Base-by-base conservation (phyloP, 2,797 vertebrate species). In the Danio albolineatus region DNA sequence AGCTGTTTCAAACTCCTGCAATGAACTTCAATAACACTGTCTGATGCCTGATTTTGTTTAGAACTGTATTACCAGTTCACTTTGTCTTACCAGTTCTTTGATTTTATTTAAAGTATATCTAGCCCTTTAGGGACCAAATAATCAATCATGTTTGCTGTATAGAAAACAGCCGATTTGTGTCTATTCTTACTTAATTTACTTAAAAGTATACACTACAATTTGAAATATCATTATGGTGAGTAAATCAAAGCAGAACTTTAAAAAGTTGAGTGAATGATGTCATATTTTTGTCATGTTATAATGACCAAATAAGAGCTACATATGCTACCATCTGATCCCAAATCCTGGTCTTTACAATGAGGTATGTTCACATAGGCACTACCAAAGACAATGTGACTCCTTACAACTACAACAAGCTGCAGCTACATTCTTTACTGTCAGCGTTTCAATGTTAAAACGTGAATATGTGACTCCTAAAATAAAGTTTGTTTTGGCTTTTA, bases 351-450 rank as follows among this genome's bases (percentile, higher is more conserved):
- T 79, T 54, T 65, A 46, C 49, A 54, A 38, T 73, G 59, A 79
- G 67, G 77, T 73, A 79, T 62, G 69, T 73, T 73, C 49, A 73
- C 67, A 72, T 13, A 72, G 46, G 71, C 38, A 72, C 67, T 59
- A 53, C 69, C 12, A 64, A 79, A 70, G 65, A 73, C 60, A 60
- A 14, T 17, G 6, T 51, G 65, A 70, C 28, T 70, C n/a, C 41
- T 60, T 48, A 59, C 28, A n/a, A 48, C 62, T 76, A 54, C 19
- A 77, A 19, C 10, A 67, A 59, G 60, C 38, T 38, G 28, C 16
- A 28, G 54, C 39, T 77, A 56, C 49, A 36, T 66, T 59, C 66
- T 60, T 57, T 21, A 56, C 43, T 67, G 17, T 57, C 51, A 38
- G 41, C 53, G 16, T 36, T 62, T 39, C 14, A 44, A 65, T 17